These are phyloP conservation scores for Chlamydotis undulata DNA, from an alignment of 2,113 vertebrate species.

Conservation along the genomic window DNA sequence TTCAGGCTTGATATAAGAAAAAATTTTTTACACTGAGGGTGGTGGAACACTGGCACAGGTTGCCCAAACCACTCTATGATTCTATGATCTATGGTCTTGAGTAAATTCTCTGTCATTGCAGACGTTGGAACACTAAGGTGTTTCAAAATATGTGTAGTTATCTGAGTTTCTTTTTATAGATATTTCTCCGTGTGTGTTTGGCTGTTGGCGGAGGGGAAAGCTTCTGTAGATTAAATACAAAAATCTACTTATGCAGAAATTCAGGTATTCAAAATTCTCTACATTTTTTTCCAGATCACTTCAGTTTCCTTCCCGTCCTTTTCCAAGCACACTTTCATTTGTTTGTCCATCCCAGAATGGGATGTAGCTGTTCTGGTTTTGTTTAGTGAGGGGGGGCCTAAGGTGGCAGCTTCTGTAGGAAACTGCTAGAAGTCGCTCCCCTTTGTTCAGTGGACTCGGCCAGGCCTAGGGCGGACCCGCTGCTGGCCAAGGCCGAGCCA, in stretches of 20 bases:
- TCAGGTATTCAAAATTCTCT: neutral
- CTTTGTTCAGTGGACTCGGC: too few species aligned
- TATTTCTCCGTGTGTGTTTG: neutral
- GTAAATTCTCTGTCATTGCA: neutral
- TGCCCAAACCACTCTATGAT: too few species aligned
- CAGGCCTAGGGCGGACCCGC: too few species aligned
- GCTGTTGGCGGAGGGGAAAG: neutral
- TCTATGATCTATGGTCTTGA: neutral
- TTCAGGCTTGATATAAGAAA: too few species aligned
- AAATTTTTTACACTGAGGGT: too few species aligned
- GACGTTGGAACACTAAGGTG: neutral
- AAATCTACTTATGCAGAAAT: neutral
- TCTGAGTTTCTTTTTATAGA: neutral
- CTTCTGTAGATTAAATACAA: neutral
- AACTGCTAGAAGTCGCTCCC: too few species aligned
- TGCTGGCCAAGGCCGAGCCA: too few species aligned
- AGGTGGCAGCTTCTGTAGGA: too few species aligned
- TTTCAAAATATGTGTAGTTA: neutral
- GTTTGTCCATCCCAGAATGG: neutral
- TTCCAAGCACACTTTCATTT: neutral
- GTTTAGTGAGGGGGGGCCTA: too few species aligned
- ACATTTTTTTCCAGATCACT: neutral
- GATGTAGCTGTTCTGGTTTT: neutral
- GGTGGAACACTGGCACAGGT: too few species aligned
- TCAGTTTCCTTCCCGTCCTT: neutral